These are phyloP conservation scores for Panagrolaimus sp. DNA, from an alignment of 1,140 invertebrate species.

Conservation along the genomic window DNA sequence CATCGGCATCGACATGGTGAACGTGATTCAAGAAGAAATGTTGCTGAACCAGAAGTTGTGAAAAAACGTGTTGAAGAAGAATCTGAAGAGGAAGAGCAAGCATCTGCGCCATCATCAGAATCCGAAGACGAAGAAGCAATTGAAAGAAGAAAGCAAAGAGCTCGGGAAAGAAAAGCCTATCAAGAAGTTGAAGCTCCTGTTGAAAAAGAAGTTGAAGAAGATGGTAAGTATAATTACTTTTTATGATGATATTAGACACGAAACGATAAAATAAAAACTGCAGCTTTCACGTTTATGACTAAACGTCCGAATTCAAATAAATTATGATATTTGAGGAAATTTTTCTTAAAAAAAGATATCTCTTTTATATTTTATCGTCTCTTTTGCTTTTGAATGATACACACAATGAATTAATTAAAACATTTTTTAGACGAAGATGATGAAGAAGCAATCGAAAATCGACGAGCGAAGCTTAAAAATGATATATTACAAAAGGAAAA, in stretches of 20 bases:
- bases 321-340: background rate
- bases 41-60: conserved; percentile 8
- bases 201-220: conserved; percentile 60
- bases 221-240: conserved; percentile 71
- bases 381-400: no score
- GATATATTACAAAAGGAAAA: conserved; percentile 68
- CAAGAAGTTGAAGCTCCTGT: conserved; percentile 41
- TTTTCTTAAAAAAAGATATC: no score
- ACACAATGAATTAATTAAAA: no score
- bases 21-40: background rate
- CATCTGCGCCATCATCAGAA: conserved; percentile 12
- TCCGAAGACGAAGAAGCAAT: conserved; percentile 33
- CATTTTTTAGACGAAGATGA: conserved; percentile 65
- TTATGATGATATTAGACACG: no score
- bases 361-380: no score
- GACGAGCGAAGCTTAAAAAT: conserved; percentile 70
- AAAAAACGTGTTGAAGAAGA: conserved; percentile 5
- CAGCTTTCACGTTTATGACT: no score
- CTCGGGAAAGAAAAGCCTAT: conserved; percentile 36
- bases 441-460: conserved; percentile 75
- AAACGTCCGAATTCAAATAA: no score
- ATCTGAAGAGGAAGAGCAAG: conserved; percentile 11
- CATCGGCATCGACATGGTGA: background rate
- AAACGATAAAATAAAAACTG: no score
- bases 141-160: conserved; percentile 30